Evolutionary conservation across 2,113 vertebrate genomes (phyloP), one percentile per base, ranked within the genome.

Genomic region (Pardalotus punctatus): DNA sequence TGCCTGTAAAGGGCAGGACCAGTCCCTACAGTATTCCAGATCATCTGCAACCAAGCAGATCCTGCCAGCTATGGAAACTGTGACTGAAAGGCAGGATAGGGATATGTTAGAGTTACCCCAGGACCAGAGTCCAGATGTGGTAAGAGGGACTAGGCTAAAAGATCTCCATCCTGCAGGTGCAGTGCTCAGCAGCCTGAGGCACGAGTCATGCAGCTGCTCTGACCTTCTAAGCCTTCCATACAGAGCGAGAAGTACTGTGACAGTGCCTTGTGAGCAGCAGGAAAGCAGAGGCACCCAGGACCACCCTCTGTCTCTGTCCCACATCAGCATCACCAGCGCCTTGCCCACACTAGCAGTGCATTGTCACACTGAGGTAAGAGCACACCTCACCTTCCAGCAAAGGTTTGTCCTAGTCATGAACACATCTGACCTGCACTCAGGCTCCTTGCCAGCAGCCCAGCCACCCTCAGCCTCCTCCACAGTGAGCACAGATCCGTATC

Each of bases 71-170:
- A 20, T 19, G 29, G 36, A 29, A 42, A 77, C 9, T 6, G 29
- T 17, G n/a, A 71, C 47, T 67, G 64, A 40, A 85, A 57, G 23
- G 17, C 6, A 62, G 24, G 27, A 45, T 36, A 70, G 40, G 14
- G 33, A 62, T 21, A 54, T 0, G 0, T 33, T 48, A 64, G 4
- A 21, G 45, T 29, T 19, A 56, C 3, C 10, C 9, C 1, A 5
- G 47, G 33, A 69, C 28, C n/a, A 82, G 27, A 61, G 45, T 7
- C 66, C 36, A 35, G 35, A 42, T 10, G 25, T 47, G 27, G n/a
- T 51, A 60, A 24, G 42, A 71, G 15, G 51, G 31, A 61, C 17
- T 13, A 47, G 10, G 62, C 31, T 74, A 66, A 38, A 70, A 69
- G 47, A 72, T 20, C 10, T 48, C n/a, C 47, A 53, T 33, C 16